These are phyloP conservation scores for Spinibarbus caldwelli DNA, from an alignment of 2,797 vertebrate genomes.

Conservation along the genomic window DNA sequence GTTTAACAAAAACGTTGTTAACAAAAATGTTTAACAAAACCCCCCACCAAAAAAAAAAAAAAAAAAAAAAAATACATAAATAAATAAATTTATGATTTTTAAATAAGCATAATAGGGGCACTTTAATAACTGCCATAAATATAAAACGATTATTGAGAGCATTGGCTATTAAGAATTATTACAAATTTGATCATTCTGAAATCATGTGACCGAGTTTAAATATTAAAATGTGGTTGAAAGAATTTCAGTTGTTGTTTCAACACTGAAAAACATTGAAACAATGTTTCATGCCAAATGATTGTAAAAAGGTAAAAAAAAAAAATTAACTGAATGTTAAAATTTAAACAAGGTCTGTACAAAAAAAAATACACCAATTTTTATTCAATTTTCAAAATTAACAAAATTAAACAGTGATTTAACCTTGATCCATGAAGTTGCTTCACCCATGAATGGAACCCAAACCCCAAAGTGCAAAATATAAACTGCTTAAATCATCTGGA, in stretches of 20 bases:
- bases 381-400: not conserved
- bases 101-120: not conserved
- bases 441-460: not conserved
- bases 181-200: not conserved
- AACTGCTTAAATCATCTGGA: not conserved
- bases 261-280: not conserved
- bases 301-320: not conserved
- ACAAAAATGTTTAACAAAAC: too few relatives aligned
- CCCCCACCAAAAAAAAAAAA: not conserved
- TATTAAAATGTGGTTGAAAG: not conserved
- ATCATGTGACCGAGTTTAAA: not conserved
- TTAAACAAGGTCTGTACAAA: not conserved
- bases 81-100: not conserved
- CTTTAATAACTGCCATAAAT: not conserved
- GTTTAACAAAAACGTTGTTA: too few relatives aligned
- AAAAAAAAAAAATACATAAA: too few relatives aligned
- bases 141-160: not conserved
- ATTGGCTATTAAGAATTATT: not conserved
- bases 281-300: not conserved
- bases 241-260: not conserved
- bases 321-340: not conserved
- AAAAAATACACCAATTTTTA: not conserved
- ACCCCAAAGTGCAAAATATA: not conserved
- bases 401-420: not conserved
- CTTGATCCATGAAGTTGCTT: not conserved